A percentile compares a stretch with the other conserved stretches of the same genome.
phyloP scores from a whole-genome alignment of 2,797 vertebrate genomes.

The Thunnus albacares region DNA sequence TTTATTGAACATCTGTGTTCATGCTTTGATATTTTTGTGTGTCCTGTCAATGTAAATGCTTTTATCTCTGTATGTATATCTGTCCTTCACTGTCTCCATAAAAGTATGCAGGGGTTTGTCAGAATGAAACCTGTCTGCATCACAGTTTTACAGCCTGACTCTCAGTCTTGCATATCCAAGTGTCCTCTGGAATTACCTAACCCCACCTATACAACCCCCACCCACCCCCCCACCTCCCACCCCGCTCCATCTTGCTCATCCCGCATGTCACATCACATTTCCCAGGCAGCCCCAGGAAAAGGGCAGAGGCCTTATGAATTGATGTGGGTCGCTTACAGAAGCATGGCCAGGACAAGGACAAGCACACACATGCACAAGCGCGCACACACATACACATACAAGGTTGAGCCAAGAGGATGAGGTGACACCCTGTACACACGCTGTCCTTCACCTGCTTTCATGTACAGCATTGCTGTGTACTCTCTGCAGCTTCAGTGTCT shows the following conservation, averaged over 20 bases:
- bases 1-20: not conserved
- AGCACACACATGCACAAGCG: constrained; percentile 23
- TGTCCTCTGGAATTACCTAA: constrained; percentile 65
- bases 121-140: constrained; percentile 4
- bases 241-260: constrained; percentile 70
- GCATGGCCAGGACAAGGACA: constrained; percentile 73
- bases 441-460: constrained; percentile 66
- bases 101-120: constrained; percentile 31
- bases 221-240: constrained; percentile 9
- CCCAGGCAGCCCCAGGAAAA: constrained; percentile 86
- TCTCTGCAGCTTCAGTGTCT: not conserved
- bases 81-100: constrained; percentile 8
- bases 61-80: not conserved
- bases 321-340: constrained; percentile 80
- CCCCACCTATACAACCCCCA: constrained; percentile 54
- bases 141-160: constrained; percentile 25
- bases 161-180: constrained; percentile 38
- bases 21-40: constrained; percentile 7
- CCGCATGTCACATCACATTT: constrained; percentile 89
- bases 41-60: constrained; percentile 4
- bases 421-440: constrained; percentile 38
- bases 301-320: constrained; percentile 81
- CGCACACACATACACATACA: constrained; percentile 31
- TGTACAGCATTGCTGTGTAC: constrained; percentile 6
- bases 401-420: constrained; percentile 40